Evolutionary conservation across 2,113 vertebrate genomes (phyloP).

Genomic region (Mesocricetus auratus): DNA sequence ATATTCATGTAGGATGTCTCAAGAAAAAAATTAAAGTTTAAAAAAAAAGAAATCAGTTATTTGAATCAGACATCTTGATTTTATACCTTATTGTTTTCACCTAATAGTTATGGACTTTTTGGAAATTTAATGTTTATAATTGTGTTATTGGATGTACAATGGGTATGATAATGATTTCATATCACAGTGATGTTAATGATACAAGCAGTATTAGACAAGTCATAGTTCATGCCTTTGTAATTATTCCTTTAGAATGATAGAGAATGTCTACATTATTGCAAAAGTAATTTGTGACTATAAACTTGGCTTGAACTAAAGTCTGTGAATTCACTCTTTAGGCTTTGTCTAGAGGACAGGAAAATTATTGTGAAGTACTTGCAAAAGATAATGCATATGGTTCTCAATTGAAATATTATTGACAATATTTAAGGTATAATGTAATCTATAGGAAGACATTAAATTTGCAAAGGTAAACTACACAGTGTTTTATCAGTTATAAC

Average conservation of each 20-base stretch:
- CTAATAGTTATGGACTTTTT: not conserved
- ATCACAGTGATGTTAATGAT: not conserved
- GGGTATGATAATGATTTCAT: not conserved
- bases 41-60: conserved; percentile 23
- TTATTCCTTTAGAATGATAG: not conserved
- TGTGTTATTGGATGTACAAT: not conserved
- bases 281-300: not conserved
- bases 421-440: not conserved
- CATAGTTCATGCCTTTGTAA: not conserved
- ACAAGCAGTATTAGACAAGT: not conserved
- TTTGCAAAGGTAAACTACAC: not conserved
- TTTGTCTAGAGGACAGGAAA: not conserved
- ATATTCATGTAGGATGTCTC: not conserved
- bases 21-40: not conserved
- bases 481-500: no score
- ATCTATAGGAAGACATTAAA: not conserved
- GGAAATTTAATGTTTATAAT: not conserved
- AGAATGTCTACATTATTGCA: not conserved
- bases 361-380: not conserved
- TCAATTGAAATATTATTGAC: not conserved
- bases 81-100: not conserved
- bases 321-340: not conserved
- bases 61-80: conserved; percentile 12
- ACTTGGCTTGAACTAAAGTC: not conserved
- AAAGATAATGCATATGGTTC: not conserved